Percentiles rank a stretch among this genome's conserved stretches.
Conservation (phyloP, 2,797 vertebrate genomes). For the Brachyrhaphis roseni region DNA sequence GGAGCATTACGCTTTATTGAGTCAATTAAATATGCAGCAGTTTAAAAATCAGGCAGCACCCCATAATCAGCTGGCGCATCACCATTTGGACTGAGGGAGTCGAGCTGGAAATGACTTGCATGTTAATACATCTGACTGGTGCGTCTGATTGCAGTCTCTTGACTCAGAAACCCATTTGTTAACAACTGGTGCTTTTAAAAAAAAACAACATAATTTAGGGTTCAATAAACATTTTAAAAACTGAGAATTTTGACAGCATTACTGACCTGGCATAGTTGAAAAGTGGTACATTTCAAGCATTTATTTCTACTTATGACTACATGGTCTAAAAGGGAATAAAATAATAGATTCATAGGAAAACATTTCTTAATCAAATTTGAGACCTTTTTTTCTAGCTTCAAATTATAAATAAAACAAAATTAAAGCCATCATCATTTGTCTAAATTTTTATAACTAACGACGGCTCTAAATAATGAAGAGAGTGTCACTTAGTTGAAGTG, state of each 20-base stretch:
- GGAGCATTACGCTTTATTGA: conserved; percentile 43
- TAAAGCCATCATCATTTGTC: background rate
- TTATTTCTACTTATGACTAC: background rate
- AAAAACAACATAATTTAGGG: background rate
- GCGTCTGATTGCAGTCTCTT: conserved; percentile 48
- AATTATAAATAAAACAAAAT: background rate
- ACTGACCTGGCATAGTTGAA: no score
- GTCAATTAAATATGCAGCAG: conserved; percentile 60
- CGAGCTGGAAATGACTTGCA: conserved; percentile 52
- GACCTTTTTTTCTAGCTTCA: background rate
- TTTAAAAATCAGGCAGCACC: conserved; percentile 54
- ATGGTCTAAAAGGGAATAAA: background rate
- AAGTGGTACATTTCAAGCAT: background rate
- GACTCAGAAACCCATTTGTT: conserved; percentile 31
- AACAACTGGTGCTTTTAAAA: background rate
- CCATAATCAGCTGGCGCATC: conserved; percentile 60
- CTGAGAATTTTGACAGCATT: background rate
- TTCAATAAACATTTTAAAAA: background rate
- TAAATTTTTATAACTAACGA: background rate
- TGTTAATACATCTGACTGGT: conserved; percentile 58
- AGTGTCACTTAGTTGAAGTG: background rate
- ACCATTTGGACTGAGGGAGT: conserved; percentile 53
- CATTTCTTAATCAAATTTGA: background rate
- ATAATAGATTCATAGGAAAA: background rate
- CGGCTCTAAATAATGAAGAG: background rate